phyloP scores from a whole-genome alignment of 2,888 invertebrate genomes.

The Agriopis leucophaearia region DNA sequence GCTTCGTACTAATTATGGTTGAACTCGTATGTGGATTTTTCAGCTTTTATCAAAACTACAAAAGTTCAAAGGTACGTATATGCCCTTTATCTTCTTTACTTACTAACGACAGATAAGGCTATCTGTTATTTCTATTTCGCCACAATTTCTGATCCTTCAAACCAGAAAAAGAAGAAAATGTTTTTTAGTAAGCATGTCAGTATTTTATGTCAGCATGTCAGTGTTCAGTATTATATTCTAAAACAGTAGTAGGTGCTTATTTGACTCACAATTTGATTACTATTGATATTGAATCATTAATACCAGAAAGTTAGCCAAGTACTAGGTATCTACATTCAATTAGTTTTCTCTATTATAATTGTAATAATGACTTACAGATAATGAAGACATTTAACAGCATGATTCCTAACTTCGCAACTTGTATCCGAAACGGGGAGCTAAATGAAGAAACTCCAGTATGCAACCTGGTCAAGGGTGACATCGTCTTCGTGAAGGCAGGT shows the following conservation, averaged over 20 bases:
- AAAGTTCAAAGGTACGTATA: constrained; percentile 90
- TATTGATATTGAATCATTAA: too few species aligned
- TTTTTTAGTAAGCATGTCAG: background rate
- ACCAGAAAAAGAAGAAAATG: background rate
- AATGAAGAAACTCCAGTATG: constrained; percentile 93
- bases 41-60: constrained; percentile 99
- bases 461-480: constrained; percentile 97
- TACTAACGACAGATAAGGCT: too few species aligned
- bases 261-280: too few species aligned
- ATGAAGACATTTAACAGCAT: constrained; percentile 99
- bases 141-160: constrained; percentile 1
- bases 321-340: background rate
- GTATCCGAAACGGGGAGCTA: constrained; percentile 93
- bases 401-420: constrained; percentile 96
- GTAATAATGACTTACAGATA: constrained; percentile 86
- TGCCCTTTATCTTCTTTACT: background rate
- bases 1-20: constrained; percentile 96
- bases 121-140: background rate
- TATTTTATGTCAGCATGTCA: background rate
- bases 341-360: background rate
- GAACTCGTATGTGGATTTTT: constrained; percentile 98
- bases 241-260: too few species aligned
- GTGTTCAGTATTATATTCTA: background rate
- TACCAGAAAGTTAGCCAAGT: too few species aligned
- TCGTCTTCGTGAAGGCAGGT: constrained; percentile 95